Evolutionary conservation across 2,888 invertebrate genomes (phyloP).

Genomic region (Liodrosophila aerea): DNA sequence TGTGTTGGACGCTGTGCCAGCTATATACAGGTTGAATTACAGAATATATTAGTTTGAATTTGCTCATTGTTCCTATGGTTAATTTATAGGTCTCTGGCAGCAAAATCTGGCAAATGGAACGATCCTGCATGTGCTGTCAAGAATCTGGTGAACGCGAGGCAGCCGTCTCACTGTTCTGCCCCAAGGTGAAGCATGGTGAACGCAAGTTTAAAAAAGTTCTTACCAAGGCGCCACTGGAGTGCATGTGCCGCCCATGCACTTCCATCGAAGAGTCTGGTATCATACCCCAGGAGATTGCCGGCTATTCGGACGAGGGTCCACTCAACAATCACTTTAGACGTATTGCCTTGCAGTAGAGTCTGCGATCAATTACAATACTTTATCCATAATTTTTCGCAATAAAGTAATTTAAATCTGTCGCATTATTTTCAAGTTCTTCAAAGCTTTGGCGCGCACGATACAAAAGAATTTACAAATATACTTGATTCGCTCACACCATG

Average conservation of each 20-base stretch:
- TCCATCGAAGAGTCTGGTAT: slow-evolving; percentile 93
- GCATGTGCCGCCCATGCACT: slow-evolving; percentile 97
- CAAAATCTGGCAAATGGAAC: slow-evolving; percentile 98
- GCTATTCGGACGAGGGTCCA: slow-evolving; percentile 91
- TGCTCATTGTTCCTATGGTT: background rate
- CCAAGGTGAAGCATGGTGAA: slow-evolving; percentile 93
- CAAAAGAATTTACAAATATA: no score
- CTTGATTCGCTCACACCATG: no score
- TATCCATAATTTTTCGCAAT: slow-evolving; percentile 34
- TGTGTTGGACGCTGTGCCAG: slow-evolving; percentile 95
- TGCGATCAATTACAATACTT: slow-evolving; percentile 17
- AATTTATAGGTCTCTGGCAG: slow-evolving; percentile 91
- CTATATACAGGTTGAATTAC: slow-evolving; percentile 91
- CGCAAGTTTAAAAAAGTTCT: slow-evolving; percentile 93
- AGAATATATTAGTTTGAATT: slow-evolving; percentile 43
- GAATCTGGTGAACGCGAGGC: slow-evolving; percentile 96
- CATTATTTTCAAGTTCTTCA: slow-evolving; percentile 18
- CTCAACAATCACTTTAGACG: slow-evolving; percentile 91
- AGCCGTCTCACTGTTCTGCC: slow-evolving; percentile 93
- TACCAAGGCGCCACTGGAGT: slow-evolving; percentile 96
- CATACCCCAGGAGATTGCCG: slow-evolving; percentile 94
- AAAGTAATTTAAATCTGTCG: slow-evolving; percentile 47
- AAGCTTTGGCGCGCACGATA: background rate
- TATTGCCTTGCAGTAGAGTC: slow-evolving; percentile 84
- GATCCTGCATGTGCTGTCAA: slow-evolving; percentile 97